Evolutionary conservation across 2,797 vertebrate genomes (phyloP).

Genomic region (Borostomias antarcticus): DNA sequence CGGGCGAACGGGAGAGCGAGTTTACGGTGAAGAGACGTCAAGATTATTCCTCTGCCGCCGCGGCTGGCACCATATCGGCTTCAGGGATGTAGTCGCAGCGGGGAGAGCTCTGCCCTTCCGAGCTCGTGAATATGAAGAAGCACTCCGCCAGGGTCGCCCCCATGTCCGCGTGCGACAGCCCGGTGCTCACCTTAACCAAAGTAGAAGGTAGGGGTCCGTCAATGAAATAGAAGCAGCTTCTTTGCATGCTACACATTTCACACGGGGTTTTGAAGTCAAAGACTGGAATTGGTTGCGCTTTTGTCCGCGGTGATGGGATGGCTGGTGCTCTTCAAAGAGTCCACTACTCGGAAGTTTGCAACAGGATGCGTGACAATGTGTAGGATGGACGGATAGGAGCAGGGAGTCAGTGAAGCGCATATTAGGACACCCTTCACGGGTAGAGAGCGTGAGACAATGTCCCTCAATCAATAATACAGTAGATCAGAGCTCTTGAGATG

Average conservation of each 20-base stretch:
- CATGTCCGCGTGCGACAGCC: slow-evolving; percentile 95
- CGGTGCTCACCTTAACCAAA: slow-evolving; percentile 96
- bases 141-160: slow-evolving; percentile 95
- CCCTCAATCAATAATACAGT: background rate
- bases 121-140: slow-evolving; percentile 93
- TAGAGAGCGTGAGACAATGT: background rate
- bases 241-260: no score
- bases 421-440: background rate
- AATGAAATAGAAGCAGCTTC: no score
- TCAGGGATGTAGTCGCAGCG: slow-evolving; percentile 91
- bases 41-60: slow-evolving; percentile 59
- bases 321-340: no score
- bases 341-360: no score
- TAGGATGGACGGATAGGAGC: background rate
- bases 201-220: slow-evolving; percentile 92
- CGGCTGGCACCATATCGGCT: slow-evolving; percentile 73
- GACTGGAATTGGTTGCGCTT: no score
- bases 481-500: slow-evolving; percentile 9
- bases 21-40: slow-evolving; percentile 27
- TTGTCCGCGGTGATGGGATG: no score
- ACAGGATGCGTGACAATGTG: background rate
- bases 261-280: no score
- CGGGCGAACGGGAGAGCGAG: slow-evolving; percentile 42
- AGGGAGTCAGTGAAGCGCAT: background rate
- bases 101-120: slow-evolving; percentile 82